Evolutionary conservation across 2,797 vertebrate species (phyloP), one percentile per base, ranked within the genome.

Genomic region (Chelidonichthys spinosus): DNA sequence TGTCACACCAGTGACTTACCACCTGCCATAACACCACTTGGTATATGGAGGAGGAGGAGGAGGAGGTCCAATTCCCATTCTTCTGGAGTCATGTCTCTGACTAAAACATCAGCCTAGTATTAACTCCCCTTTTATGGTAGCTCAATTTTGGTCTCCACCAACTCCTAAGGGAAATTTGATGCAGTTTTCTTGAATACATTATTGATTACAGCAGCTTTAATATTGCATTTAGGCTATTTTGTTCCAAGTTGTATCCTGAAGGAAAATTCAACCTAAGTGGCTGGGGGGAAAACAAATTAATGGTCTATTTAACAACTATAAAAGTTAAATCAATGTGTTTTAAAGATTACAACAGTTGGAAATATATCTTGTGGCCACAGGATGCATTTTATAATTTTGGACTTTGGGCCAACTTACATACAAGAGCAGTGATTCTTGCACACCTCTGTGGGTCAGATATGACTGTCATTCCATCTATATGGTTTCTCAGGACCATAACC

Each of bases 191-290:
- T 15, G 7, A 14, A 43, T 1, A 11, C 7, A 44, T 52, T n/a
- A 9, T 25, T 59, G 11, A 44, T 68, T 35, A 17, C 14, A 11
- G n/a, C 17, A 39, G n/a, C 25, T 66, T 76, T 40, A 58, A 56
- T 58, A 46, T 53, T 50, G 69, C 2, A 39, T 37, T 46, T 32
- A 42, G 25, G 32, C 35, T 11, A 54, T 63, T 63, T 69, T 63
- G 15, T 70, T 70, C 77, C 82, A 84, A 74, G 54, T 76, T 53
- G 35, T 54, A 17, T 84, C 74, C 76, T 72, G 7, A 35, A 47
- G 62, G 63, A 80, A 67, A 47, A 66, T 33, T 69, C 50, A 62
- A 52, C 65, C 46, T 56, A 44, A 66, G 56, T 63, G 49, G 39
- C 2, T 11, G 33, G 40, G 8, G 15, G n/a, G 62, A 65, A 44